Percentiles rank a stretch among this genome's conserved stretches.
Evolutionary conservation across 2,113 vertebrate genomes (phyloP).

Genomic region (Caranx melampygus): DNA sequence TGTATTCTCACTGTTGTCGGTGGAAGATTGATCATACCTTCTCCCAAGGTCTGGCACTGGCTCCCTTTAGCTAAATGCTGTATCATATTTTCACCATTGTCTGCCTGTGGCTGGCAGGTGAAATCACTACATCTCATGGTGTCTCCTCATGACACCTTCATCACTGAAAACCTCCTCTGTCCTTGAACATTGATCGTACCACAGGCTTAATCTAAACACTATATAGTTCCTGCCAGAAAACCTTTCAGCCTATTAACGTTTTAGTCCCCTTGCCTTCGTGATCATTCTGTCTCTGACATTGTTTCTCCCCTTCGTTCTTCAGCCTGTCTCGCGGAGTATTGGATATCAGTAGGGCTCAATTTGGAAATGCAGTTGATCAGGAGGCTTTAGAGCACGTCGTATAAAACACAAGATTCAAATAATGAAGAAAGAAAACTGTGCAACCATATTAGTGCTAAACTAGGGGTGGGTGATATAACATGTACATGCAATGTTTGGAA

Average conservation of each 20-base stretch:
- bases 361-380: slow-evolving; percentile 17
- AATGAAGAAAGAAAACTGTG: slow-evolving; percentile 1
- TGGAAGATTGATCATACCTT: slow-evolving; percentile 62
- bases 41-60: slow-evolving; percentile 63
- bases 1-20: slow-evolving; percentile 26
- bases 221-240: slow-evolving; percentile 68
- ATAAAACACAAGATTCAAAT: slow-evolving; percentile 16
- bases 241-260: slow-evolving; percentile 71
- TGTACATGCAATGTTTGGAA: no score
- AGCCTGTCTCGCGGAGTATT: background rate
- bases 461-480: no score
- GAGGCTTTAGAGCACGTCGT: background rate
- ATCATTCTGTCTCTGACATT: slow-evolving; percentile 55
- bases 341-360: slow-evolving; percentile 29
- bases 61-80: slow-evolving; percentile 70
- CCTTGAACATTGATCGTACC: slow-evolving; percentile 76
- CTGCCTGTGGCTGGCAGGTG: slow-evolving; percentile 58
- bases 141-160: slow-evolving; percentile 72
- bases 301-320: slow-evolving; percentile 34
- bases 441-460: background rate
- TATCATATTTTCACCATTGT: slow-evolving; percentile 69
- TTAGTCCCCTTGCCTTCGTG: slow-evolving; percentile 39
- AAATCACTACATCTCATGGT: slow-evolving; percentile 69
- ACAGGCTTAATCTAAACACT: slow-evolving; percentile 66
- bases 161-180: slow-evolving; percentile 66